Conservation (phyloP, 2,888 invertebrate species). For the Lycaena phlaeas region DNA sequence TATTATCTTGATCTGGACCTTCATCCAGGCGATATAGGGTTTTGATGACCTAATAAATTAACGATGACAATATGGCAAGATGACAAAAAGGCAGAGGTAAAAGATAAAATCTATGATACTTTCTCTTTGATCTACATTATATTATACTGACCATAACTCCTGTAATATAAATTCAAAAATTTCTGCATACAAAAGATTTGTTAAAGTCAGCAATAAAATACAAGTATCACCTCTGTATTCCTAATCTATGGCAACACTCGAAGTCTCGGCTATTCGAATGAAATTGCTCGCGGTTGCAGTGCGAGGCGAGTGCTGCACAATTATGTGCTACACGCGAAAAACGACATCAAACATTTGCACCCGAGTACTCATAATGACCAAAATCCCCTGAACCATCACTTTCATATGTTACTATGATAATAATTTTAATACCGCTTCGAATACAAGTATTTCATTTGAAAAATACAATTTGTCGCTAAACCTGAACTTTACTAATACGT, state of each 20-base stretch:
- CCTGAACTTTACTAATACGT: no score
- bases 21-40: no score
- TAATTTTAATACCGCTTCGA: slow-evolving; percentile 10
- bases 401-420: slow-evolving; percentile 4
- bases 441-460: slow-evolving; percentile 9
- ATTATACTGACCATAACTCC: no score
- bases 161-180: no score
- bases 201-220: background rate
- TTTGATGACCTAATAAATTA: no score
- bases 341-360: slow-evolving; percentile 1
- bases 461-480: no score
- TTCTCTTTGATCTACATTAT: no score
- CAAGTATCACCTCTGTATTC: slow-evolving; percentile 3
- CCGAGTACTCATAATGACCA: slow-evolving; percentile 3
- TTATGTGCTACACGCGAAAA: slow-evolving; percentile 9
- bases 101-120: no score
- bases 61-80: no score
- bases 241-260: slow-evolving; percentile 14
- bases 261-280: slow-evolving; percentile 15
- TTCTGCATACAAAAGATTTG: background rate
- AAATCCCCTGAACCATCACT: slow-evolving; percentile 3
- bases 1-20: no score
- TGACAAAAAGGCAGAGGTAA: no score
- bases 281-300: slow-evolving; percentile 14
- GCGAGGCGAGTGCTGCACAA: slow-evolving; percentile 10